Conservation (phyloP, 2,797 vertebrate species). For the Pseudomugil tenellus region DNA sequence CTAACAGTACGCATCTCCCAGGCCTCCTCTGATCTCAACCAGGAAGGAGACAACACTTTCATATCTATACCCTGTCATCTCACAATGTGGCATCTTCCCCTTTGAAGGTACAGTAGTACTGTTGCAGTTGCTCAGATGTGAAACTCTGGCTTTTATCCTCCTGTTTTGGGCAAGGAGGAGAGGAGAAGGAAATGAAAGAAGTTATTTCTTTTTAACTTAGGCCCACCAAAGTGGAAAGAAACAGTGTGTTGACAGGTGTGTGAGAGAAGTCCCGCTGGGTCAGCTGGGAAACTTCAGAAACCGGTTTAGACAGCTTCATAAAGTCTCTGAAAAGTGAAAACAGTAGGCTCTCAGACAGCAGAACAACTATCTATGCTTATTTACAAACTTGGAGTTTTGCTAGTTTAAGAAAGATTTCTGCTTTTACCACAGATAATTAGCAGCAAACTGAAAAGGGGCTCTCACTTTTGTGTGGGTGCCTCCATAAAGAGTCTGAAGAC, state of each 20-base stretch:
- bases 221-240: constrained; percentile 77
- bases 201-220: constrained; percentile 75
- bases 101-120: constrained; percentile 81
- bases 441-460: constrained; percentile 2
- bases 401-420: constrained; percentile 24
- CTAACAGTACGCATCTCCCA: constrained; percentile 58
- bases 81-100: constrained; percentile 72
- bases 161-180: constrained; percentile 69
- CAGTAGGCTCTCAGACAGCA: constrained; percentile 20
- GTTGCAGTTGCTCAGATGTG: constrained; percentile 76
- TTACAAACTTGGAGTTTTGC: constrained; percentile 34
- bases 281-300: constrained; percentile 73
- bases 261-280: constrained; percentile 69
- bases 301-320: constrained; percentile 64
- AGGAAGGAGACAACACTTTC: constrained; percentile 78
- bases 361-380: constrained; percentile 20
- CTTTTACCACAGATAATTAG: constrained; percentile 20
- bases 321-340: constrained; percentile 41
- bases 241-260: constrained; percentile 70
- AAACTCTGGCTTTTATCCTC: constrained; percentile 81
- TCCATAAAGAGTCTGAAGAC: constrained; percentile 40
- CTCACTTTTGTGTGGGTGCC: constrained; percentile 7
- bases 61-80: constrained; percentile 77
- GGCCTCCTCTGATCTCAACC: constrained; percentile 77
- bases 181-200: constrained; percentile 69